These are phyloP conservation scores for Paralvinella palmiformis DNA, from an alignment of 1,140 invertebrate species.

Conservation along the genomic window DNA sequence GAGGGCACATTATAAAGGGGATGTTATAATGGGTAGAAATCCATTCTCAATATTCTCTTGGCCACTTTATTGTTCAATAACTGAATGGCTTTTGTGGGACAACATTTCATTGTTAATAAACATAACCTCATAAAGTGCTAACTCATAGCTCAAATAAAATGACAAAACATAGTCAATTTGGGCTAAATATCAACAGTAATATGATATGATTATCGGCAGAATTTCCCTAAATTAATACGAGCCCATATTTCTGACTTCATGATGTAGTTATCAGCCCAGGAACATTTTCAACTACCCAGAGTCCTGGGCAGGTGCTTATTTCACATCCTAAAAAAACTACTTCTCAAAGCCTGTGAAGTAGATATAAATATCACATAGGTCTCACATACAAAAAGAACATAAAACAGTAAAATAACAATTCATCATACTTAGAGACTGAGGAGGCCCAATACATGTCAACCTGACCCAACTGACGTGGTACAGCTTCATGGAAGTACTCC, in stretches of 20 bases:
- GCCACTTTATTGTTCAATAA: too few species aligned
- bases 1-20: too few species aligned
- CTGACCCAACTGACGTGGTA: conserved; percentile 66
- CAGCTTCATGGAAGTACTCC: conserved; percentile 69
- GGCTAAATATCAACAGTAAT: too few species aligned
- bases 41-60: too few species aligned
- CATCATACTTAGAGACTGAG: conserved; percentile 56
- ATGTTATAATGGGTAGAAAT: too few species aligned
- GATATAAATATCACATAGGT: neutral
- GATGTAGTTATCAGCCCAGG: neutral
- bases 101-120: too few species aligned
- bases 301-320: neutral
- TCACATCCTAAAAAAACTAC: neutral
- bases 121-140: too few species aligned
- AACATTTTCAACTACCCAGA: neutral
- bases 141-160: too few species aligned
- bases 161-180: too few species aligned
- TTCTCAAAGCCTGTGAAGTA: neutral
- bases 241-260: neutral
- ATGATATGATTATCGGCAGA: too few species aligned
- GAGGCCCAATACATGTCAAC: conserved; percentile 74
- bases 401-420: neutral
- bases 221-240: too few species aligned
- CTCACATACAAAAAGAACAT: neutral
- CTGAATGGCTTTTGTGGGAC: too few species aligned